phyloP scores from a whole-genome alignment of 2,113 vertebrate genomes.

The Psettodes erumei region DNA sequence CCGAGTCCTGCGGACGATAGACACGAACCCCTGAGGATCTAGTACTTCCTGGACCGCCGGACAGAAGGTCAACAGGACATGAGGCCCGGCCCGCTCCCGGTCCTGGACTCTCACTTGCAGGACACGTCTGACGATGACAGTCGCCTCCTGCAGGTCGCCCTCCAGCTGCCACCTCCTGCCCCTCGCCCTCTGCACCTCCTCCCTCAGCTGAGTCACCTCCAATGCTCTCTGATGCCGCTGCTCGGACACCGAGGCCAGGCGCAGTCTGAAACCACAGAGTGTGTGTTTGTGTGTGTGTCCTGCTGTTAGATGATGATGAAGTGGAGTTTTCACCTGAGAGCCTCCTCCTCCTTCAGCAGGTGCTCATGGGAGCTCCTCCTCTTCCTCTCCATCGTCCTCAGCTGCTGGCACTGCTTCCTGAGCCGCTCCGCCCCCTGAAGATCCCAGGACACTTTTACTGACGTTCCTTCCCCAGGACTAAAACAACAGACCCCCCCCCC shows the following conservation, averaged over 20 bases:
- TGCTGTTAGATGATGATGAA: no score
- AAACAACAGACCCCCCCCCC: no score
- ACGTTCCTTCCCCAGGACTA: no score
- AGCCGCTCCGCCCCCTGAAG: background rate
- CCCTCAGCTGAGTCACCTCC: constrained; percentile 2
- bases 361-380: rapidly evolving
- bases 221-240: background rate
- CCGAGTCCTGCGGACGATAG: constrained; percentile 30
- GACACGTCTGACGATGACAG: constrained; percentile 64
- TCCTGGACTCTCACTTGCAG: constrained; percentile 59
- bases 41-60: no score
- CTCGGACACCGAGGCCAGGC: constrained; percentile 23
- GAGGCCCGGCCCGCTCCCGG: no score
- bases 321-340: background rate
- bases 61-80: no score
- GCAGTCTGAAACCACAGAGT: constrained; percentile 75
- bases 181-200: constrained; percentile 63
- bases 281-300: no score
- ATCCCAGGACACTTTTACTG: no score
- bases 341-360: background rate
- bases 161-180: constrained; percentile 46
- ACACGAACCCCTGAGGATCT: no score
- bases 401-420: background rate
- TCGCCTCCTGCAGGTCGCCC: constrained; percentile 62
- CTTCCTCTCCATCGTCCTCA: background rate